Evolutionary conservation across 2,113 vertebrate genomes (phyloP).

Genomic region (Tinamus guttatus): DNA sequence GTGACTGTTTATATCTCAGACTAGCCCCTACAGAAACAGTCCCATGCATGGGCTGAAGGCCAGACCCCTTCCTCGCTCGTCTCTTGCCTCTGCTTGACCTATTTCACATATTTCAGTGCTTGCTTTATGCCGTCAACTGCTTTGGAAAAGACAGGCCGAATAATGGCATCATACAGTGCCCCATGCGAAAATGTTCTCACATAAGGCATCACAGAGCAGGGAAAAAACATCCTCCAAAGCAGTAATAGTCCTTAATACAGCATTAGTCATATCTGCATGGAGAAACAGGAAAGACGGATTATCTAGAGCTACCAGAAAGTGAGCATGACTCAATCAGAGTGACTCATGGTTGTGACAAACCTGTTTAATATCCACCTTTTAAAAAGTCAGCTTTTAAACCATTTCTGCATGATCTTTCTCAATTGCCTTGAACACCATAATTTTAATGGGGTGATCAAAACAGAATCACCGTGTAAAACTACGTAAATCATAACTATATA

Average conservation of each 20-base stretch:
- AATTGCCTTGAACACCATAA: background rate
- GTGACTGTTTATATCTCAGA: background rate
- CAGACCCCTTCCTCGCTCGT: background rate
- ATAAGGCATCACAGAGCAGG: background rate
- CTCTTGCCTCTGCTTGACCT: background rate
- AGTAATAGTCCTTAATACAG: background rate
- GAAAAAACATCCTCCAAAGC: slow-evolving; percentile 11
- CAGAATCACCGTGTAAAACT: background rate
- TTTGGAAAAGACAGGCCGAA: background rate
- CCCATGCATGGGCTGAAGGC: background rate
- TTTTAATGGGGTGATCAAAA: background rate
- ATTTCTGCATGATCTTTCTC: background rate
- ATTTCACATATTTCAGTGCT: background rate
- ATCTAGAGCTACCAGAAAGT: slow-evolving; percentile 13
- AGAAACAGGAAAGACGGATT: background rate
- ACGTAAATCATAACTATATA: background rate
- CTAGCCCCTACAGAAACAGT: background rate
- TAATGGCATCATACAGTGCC: background rate
- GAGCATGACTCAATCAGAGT: slow-evolving; percentile 11
- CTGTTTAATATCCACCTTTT: slow-evolving; percentile 28
- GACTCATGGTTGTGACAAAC: slow-evolving; percentile 60
- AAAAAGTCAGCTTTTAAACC: background rate
- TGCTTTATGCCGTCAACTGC: background rate
- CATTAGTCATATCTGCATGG: background rate
- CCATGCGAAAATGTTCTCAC: background rate